Percentiles rank a stretch among this genome's conserved stretches.
phyloP scores from a whole-genome alignment of 1,140 invertebrate species.

The Limonius californicus region DNA sequence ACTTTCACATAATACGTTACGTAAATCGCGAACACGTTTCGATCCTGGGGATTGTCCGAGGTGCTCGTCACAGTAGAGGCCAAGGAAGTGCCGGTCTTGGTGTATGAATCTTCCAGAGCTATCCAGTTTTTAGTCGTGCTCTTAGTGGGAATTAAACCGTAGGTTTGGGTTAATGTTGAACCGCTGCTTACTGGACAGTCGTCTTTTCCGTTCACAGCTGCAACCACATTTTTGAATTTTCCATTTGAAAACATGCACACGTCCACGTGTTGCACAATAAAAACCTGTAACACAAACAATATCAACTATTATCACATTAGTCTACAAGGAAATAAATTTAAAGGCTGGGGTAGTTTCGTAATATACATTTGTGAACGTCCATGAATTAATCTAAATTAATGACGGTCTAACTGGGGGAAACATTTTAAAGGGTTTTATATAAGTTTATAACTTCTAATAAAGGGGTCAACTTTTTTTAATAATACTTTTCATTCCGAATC shows the following conservation, averaged over 20 bases:
- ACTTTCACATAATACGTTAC: constrained; percentile 88
- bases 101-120: constrained; percentile 72
- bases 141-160: constrained; percentile 65
- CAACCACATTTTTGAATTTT: constrained; percentile 98
- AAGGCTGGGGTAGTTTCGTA: too few relatives aligned
- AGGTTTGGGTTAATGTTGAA: constrained; percentile 58
- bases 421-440: too few relatives aligned
- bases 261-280: constrained; percentile 94
- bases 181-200: constrained; percentile 64
- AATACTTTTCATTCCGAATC: too few relatives aligned
- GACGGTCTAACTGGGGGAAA: too few relatives aligned
- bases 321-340: too few relatives aligned
- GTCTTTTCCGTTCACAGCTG: constrained; percentile 71
- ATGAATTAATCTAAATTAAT: too few relatives aligned
- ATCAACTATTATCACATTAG: too few relatives aligned
- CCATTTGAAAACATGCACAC: constrained; percentile 99
- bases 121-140: constrained; percentile 80
- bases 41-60: constrained; percentile 55
- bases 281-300: constrained; percentile 58
- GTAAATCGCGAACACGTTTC: constrained; percentile 85
- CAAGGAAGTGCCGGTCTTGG: constrained; percentile 62
- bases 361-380: too few relatives aligned
- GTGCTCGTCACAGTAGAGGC: constrained; percentile 62
- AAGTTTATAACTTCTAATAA: too few relatives aligned
- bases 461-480: too few relatives aligned